A percentile compares a stretch with the other conserved stretches of the same genome.
Evolutionary conservation across 92 coral and sea anemone genomes (phyloP).

Genomic region (Palythoa heliodiscus): DNA sequence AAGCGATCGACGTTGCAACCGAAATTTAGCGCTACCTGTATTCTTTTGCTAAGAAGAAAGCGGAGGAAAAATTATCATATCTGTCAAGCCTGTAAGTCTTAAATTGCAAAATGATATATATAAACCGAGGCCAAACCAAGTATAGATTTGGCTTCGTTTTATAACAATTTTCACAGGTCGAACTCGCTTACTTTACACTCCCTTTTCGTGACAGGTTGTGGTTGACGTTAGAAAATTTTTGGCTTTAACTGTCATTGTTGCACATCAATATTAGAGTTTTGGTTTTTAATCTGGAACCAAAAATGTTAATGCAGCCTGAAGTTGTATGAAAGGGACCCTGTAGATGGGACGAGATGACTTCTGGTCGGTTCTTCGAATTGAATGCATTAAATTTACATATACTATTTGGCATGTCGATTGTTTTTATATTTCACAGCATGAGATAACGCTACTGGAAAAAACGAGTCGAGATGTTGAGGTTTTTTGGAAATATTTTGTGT

Average conservation of each 20-base stretch:
- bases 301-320: background rate
- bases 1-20: background rate
- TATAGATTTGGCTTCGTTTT: constrained; percentile 11
- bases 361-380: constrained; percentile 32
- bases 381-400: constrained; percentile 31
- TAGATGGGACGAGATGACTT: constrained; percentile 31
- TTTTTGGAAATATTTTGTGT: background rate
- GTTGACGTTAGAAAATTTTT: background rate
- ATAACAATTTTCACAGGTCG: background rate
- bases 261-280: background rate
- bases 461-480: background rate
- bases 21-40: background rate
- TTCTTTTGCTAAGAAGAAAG: background rate
- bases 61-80: background rate
- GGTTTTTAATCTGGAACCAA: background rate
- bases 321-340: background rate
- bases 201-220: constrained; percentile 33
- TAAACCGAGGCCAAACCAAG: background rate
- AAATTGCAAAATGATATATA: background rate
- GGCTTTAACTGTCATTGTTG: background rate
- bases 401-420: constrained; percentile 26
- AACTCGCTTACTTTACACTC: background rate
- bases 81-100: background rate
- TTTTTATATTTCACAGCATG: constrained; percentile 34
- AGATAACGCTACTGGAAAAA: background rate